A percentile compares a stretch with the other conserved stretches of the same genome.
These are phyloP conservation scores for Argyrosomus regius DNA, from an alignment of 2,797 vertebrate species.

Conservation along the genomic window DNA sequence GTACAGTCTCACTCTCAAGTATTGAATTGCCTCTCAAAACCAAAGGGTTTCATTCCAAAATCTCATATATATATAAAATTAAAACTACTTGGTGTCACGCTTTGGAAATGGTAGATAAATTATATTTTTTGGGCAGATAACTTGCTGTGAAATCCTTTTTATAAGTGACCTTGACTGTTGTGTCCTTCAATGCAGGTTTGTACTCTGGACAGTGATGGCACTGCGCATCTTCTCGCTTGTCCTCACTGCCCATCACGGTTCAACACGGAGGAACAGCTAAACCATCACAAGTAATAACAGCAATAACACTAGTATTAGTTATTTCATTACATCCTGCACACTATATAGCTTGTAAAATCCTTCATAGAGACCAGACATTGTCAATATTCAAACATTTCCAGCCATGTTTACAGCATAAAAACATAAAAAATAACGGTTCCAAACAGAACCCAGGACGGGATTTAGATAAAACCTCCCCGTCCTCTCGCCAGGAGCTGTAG, in stretches of 20 bases:
- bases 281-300: conserved; percentile 84
- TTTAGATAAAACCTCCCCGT: conserved; percentile 63
- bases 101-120: conserved; percentile 3
- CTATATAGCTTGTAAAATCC: no score
- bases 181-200: conserved; percentile 62
- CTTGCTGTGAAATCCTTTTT: not conserved
- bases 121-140: not conserved
- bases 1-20: conserved; percentile 47
- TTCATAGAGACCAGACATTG: not conserved
- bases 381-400: conserved; percentile 44
- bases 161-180: conserved; percentile 14
- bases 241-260: conserved; percentile 91
- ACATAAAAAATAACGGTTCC: conserved; percentile 36
- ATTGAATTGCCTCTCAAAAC: no score
- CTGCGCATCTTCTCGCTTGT: conserved; percentile 83
- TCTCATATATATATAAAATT: not conserved
- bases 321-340: not conserved
- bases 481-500: conserved; percentile 43
- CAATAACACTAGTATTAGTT: not conserved
- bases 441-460: conserved; percentile 51
- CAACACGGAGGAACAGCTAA: conserved; percentile 87
- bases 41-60: not conserved
- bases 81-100: no score
- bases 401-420: conserved; percentile 51
- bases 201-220: conserved; percentile 68